These are phyloP conservation scores for Bucorvus abyssinicus DNA, from an alignment of 2,797 vertebrate species.

Conservation along the genomic window DNA sequence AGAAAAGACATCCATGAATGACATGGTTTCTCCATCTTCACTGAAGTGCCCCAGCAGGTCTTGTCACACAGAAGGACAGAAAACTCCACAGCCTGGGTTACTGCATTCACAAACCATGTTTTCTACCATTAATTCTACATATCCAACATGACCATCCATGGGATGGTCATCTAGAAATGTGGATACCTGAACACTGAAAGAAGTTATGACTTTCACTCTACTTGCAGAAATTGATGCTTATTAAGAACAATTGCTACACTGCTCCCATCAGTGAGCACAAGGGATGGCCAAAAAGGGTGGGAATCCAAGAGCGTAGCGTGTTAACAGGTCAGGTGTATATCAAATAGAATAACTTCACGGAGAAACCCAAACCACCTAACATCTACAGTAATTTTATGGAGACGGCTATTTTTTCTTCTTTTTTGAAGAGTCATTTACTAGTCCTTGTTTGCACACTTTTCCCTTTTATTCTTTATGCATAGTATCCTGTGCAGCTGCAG, in stretches of 20 bases:
- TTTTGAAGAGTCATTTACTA: not conserved
- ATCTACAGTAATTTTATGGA: not conserved
- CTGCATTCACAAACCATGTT: not conserved
- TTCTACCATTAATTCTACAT: not conserved
- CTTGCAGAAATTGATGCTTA: not conserved
- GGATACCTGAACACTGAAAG: not conserved
- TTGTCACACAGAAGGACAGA: too few relatives aligned
- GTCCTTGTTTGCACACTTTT: not conserved
- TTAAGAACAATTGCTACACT: not conserved
- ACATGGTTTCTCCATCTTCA: not conserved
- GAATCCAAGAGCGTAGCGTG: too few relatives aligned
- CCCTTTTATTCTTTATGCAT: not conserved
- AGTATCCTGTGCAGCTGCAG: not conserved
- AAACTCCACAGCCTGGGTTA: not conserved
- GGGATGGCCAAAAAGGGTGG: too few relatives aligned
- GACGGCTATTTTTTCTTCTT: too few relatives aligned
- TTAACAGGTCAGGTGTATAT: not conserved
- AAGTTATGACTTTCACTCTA: not conserved
- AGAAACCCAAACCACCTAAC: not conserved
- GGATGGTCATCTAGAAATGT: not conserved
- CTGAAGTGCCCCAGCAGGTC: not conserved
- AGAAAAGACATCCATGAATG: not conserved
- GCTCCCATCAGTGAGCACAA: not conserved
- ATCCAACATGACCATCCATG: rapidly evolving
- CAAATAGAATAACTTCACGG: not conserved